Percentiles rank a stretch among this genome's conserved stretches.
Conservation (phyloP, 2,888 invertebrate genomes). For the Drosophila greeni region DNA sequence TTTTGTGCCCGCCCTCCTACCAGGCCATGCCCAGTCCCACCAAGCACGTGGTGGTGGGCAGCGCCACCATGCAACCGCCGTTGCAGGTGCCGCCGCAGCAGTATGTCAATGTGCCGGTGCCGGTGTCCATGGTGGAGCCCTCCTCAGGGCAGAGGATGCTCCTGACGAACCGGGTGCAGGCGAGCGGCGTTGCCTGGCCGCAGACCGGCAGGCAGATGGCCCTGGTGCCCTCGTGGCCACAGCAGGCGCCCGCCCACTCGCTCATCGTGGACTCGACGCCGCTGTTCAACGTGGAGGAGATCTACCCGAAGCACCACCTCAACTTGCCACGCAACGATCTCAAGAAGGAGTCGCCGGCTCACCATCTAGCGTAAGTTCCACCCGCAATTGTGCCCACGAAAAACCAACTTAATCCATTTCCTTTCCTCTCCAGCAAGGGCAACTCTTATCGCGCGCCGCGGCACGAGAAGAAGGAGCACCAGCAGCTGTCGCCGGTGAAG, state of each 20-base stretch:
- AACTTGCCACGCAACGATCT: constrained; percentile 82
- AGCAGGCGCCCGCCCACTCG: constrained; percentile 85
- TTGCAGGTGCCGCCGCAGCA: constrained; percentile 87
- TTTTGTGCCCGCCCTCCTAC: constrained; percentile 93
- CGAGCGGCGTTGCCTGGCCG: constrained; percentile 79
- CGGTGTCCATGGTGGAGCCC: constrained; percentile 95
- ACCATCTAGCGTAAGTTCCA: constrained; percentile 78
- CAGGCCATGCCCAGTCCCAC: constrained; percentile 87
- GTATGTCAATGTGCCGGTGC: constrained; percentile 84
- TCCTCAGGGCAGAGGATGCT: constrained; percentile 89
- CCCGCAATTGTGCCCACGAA: too few relatives aligned
- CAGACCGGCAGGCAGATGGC: constrained; percentile 86
- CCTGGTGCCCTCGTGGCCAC: constrained; percentile 91
- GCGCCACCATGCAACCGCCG: constrained; percentile 80
- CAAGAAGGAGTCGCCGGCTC: constrained; percentile 81
- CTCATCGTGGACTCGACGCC: constrained; percentile 88
- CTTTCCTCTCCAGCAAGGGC: constrained; percentile 69
- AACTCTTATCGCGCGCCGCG: constrained; percentile 79
- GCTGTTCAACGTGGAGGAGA: constrained; percentile 83
- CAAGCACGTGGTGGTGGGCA: constrained; percentile 81
- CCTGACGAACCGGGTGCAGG: constrained; percentile 81
- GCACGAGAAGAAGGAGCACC: constrained; percentile 89
- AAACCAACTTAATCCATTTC: background rate
- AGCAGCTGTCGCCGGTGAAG: constrained; percentile 96
- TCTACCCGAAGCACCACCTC: constrained; percentile 82